A percentile compares a stretch with the other conserved stretches of the same genome.
Conservation (phyloP, 1,140 invertebrate genomes). For the Neoseiulus cucumeris region DNA sequence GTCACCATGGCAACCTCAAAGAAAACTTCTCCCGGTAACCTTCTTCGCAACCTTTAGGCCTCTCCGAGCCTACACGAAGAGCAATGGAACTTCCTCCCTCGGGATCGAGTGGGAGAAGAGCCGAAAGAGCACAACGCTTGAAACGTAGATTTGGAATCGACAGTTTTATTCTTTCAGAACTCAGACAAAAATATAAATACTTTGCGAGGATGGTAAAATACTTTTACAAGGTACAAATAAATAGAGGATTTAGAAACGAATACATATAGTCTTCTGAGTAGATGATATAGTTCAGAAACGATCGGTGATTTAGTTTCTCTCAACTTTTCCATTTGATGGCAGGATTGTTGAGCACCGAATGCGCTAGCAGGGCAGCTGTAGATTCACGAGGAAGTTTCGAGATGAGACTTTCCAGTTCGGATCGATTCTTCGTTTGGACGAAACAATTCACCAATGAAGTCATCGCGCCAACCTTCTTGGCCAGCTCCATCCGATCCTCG, state of each 20-base stretch:
- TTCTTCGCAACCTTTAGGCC: too few species aligned
- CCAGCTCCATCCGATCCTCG: background rate
- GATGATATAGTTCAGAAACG: too few species aligned
- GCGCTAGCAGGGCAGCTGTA: background rate
- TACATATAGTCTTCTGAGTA: background rate
- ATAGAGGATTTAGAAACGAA: background rate
- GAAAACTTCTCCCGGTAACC: too few species aligned
- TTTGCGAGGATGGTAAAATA: background rate
- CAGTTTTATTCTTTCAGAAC: too few species aligned
- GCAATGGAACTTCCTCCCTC: too few species aligned
- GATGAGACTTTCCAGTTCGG: background rate
- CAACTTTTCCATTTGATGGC: background rate
- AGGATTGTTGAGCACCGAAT: background rate
- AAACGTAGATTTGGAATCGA: too few species aligned
- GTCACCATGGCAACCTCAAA: too few species aligned
- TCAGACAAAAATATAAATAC: too few species aligned
- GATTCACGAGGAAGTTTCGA: background rate
- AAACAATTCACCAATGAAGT: background rate
- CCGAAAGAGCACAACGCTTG: too few species aligned
- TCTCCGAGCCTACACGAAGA: too few species aligned
- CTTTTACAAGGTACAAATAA: background rate
- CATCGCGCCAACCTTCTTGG: background rate
- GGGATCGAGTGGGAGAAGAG: too few species aligned
- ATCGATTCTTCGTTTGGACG: background rate
- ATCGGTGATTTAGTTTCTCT: background rate